Percentiles rank a stretch among this genome's conserved stretches.
Conservation (phyloP, 2,888 invertebrate species). For the Lissonota sp. region DNA sequence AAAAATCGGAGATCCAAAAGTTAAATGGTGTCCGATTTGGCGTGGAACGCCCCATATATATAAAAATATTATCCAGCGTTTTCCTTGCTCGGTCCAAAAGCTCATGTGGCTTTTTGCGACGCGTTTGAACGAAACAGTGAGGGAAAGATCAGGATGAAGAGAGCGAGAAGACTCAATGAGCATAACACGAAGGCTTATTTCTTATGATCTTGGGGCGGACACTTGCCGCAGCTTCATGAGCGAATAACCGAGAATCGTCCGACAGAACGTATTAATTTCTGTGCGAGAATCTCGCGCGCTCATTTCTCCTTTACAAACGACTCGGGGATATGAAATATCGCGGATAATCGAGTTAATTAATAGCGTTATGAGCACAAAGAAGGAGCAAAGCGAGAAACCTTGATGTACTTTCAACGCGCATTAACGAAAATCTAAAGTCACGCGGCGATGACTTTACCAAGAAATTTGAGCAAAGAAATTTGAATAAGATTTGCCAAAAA, state of each 20-base stretch:
- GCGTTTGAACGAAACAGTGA: constrained; percentile 43
- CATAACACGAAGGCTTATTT: constrained; percentile 7
- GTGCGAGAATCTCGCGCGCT: constrained; percentile 4
- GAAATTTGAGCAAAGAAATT: no score
- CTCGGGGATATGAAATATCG: constrained; percentile 47
- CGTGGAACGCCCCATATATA: no score
- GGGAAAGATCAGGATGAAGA: constrained; percentile 7
- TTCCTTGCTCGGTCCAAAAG: constrained; percentile 64
- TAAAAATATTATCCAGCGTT: constrained; percentile 11
- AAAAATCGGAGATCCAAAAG: no score
- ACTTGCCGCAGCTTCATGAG: constrained; percentile 53
- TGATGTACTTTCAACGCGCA: neutral
- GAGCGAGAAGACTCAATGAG: constrained; percentile 13
- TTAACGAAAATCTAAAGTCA: neutral
- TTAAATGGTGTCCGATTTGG: no score
- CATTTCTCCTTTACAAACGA: constrained; percentile 22
- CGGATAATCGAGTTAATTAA: constrained; percentile 44
- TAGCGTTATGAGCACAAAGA: constrained; percentile 29
- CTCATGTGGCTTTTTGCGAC: constrained; percentile 32
- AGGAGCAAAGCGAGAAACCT: constrained; percentile 2
- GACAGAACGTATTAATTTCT: constrained; percentile 51
- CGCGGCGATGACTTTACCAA: no score
- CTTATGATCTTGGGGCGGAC: constrained; percentile 29
- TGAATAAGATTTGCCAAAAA: no score
- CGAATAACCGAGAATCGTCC: constrained; percentile 51